Percentiles rank a stretch among this genome's conserved stretches.
Evolutionary conservation across 2,797 vertebrate species (phyloP).

Genomic region (Microcaecilia unicolor): DNA sequence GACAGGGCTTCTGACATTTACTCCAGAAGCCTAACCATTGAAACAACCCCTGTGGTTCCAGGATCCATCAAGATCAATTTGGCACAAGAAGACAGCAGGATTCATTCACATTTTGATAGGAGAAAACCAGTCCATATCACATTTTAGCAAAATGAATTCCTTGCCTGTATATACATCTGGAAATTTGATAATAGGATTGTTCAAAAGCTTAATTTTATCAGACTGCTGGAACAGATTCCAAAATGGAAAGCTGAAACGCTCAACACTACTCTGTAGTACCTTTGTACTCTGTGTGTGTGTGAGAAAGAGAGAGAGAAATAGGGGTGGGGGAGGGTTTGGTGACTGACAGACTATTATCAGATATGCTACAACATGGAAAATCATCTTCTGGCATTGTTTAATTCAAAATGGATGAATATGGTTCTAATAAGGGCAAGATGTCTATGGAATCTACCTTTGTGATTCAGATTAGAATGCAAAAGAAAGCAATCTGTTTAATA

Average conservation of each 20-base stretch:
- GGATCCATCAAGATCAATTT: too few relatives aligned
- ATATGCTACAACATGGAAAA: constrained; percentile 3
- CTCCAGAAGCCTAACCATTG: too few relatives aligned
- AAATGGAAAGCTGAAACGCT: not conserved
- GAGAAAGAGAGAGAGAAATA: not conserved
- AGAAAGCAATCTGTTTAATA: constrained; percentile 43
- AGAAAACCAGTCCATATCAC: too few relatives aligned
- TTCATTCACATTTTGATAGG: too few relatives aligned
- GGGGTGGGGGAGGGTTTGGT: not conserved
- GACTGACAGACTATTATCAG: not conserved
- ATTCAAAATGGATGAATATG: constrained; percentile 23
- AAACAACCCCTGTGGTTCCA: too few relatives aligned
- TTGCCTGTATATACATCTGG: too few relatives aligned
- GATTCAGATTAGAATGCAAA: constrained; percentile 40
- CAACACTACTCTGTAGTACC: too few relatives aligned
- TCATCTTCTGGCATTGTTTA: not conserved
- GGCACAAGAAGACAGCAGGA: too few relatives aligned
- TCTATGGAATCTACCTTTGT: constrained; percentile 50
- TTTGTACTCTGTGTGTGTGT: too few relatives aligned
- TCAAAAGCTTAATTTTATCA: not conserved
- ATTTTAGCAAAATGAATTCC: too few relatives aligned
- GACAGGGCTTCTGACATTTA: too few relatives aligned
- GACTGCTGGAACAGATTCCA: not conserved
- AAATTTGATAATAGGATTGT: not conserved
- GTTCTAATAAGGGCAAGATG: constrained; percentile 32